phyloP scores from a whole-genome alignment of 2,113 vertebrate species.

The Nansenia antarctica region DNA sequence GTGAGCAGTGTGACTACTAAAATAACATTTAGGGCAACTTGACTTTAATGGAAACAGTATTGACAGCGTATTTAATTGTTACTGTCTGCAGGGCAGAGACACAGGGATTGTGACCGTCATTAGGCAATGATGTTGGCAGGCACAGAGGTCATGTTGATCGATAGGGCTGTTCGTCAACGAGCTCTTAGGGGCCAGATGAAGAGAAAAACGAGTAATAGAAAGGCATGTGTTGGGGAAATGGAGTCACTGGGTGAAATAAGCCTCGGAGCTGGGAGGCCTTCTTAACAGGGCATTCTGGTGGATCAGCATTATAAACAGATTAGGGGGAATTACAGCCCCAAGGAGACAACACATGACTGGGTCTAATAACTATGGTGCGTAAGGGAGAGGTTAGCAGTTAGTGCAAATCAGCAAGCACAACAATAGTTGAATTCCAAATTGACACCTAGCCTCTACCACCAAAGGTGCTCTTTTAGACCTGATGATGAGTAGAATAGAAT shows the following conservation, averaged over 20 bases:
- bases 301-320: conserved; percentile 19
- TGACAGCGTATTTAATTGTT: conserved; percentile 28
- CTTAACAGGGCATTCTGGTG: not conserved
- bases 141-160: conserved; percentile 33
- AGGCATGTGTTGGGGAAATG: conserved; percentile 1
- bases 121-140: conserved; percentile 18
- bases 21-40: not conserved
- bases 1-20: conserved; percentile 3
- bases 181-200: not conserved
- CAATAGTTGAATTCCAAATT: not conserved
- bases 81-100: conserved; percentile 29
- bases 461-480: too few species aligned
- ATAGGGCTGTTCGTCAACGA: conserved; percentile 17
- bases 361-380: conserved; percentile 1
- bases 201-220: not conserved
- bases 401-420: not conserved
- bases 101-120: conserved; percentile 18
- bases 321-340: conserved; percentile 4
- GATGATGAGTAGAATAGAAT: too few species aligned
- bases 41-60: conserved; percentile 29
- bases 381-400: conserved; percentile 1
- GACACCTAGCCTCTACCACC: too few species aligned
- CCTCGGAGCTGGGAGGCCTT: not conserved
- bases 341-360: not conserved
- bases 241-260: not conserved